Conservation (phyloP, 2,888 invertebrate genomes). For the Dasypolia templi region DNA sequence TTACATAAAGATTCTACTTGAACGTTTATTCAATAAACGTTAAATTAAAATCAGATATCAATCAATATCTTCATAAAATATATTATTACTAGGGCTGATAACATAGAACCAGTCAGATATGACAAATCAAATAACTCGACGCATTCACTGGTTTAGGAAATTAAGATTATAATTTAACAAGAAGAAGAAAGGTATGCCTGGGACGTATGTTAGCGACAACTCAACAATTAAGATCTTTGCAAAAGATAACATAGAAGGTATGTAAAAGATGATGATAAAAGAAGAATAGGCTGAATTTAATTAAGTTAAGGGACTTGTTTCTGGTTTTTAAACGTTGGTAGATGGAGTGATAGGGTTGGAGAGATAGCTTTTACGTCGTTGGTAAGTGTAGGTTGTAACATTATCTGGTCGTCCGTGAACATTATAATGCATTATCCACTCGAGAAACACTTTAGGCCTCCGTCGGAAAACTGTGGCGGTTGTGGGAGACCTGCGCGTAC, state of each 20-base stretch:
- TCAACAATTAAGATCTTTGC: slow-evolving; percentile 68
- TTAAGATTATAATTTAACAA: slow-evolving; percentile 69
- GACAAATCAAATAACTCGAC: slow-evolving; percentile 70
- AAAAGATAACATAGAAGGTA: slow-evolving; percentile 57
- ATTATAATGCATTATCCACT: slow-evolving; percentile 72
- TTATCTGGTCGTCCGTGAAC: slow-evolving; percentile 69
- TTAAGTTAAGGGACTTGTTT: slow-evolving; percentile 40
- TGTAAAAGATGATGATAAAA: slow-evolving; percentile 38
- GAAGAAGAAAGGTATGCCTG: slow-evolving; percentile 67
- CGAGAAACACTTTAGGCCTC: slow-evolving; percentile 67
- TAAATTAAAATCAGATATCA: slow-evolving; percentile 38
- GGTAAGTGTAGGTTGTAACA: slow-evolving; percentile 52
- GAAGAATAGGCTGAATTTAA: slow-evolving; percentile 41
- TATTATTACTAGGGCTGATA: slow-evolving; percentile 22
- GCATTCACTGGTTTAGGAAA: slow-evolving; percentile 74
- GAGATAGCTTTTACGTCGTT: slow-evolving; percentile 56
- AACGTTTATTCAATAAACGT: slow-evolving; percentile 22
- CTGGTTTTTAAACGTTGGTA: slow-evolving; percentile 28
- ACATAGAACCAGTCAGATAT: slow-evolving; percentile 65
- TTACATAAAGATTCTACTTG: slow-evolving; percentile 4
- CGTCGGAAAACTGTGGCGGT: slow-evolving; percentile 48
- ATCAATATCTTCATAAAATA: slow-evolving; percentile 17
- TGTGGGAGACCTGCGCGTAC: slow-evolving; percentile 13
- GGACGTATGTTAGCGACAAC: slow-evolving; percentile 61
- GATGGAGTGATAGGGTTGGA: slow-evolving; percentile 58